Evolutionary conservation across 2,888 invertebrate species (phyloP).

Genomic region (Athalia circularis): DNA sequence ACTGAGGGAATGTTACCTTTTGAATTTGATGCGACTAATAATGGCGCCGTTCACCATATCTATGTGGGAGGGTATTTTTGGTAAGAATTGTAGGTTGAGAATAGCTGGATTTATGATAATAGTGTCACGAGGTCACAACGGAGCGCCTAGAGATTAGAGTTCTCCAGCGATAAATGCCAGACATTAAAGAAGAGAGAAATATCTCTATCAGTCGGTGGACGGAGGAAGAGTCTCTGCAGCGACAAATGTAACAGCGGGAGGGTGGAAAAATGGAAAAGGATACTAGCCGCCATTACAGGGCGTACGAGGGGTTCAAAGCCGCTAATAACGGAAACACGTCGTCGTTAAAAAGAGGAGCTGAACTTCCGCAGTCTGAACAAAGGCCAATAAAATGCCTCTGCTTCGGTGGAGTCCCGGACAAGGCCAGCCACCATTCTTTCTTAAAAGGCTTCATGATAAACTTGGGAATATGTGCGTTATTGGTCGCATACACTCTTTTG

Average conservation of each 20-base stretch:
- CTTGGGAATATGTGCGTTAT: conserved; percentile 86
- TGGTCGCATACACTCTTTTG: conserved; percentile 86
- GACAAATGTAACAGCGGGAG: conserved; percentile 43
- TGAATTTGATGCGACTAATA: conserved; percentile 9
- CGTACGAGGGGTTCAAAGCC: conserved; percentile 72
- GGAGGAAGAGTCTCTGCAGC: conserved; percentile 26
- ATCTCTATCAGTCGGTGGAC: conserved; percentile 19
- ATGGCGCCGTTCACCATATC: conserved; percentile 7
- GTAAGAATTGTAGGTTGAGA: conserved; percentile 48
- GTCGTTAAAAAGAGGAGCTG: conserved; percentile 65
- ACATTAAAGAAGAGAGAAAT: conserved; percentile 34
- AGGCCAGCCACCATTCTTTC: conserved; percentile 76
- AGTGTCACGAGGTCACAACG: conserved; percentile 49
- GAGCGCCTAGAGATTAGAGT: conserved; percentile 51
- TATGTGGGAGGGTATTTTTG: conserved; percentile 7
- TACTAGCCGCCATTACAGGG: conserved; percentile 67
- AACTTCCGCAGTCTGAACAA: conserved; percentile 60
- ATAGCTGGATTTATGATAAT: conserved; percentile 52
- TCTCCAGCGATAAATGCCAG: conserved; percentile 50
- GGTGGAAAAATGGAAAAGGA: conserved; percentile 69
- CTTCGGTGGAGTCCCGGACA: conserved; percentile 71
- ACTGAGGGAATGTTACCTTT: no score
- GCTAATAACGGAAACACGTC: conserved; percentile 72
- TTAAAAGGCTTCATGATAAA: conserved; percentile 87
- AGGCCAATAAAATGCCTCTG: conserved; percentile 69